Base-by-base conservation (phyloP, 2,888 invertebrate species). In the Pocota personata region DNA sequence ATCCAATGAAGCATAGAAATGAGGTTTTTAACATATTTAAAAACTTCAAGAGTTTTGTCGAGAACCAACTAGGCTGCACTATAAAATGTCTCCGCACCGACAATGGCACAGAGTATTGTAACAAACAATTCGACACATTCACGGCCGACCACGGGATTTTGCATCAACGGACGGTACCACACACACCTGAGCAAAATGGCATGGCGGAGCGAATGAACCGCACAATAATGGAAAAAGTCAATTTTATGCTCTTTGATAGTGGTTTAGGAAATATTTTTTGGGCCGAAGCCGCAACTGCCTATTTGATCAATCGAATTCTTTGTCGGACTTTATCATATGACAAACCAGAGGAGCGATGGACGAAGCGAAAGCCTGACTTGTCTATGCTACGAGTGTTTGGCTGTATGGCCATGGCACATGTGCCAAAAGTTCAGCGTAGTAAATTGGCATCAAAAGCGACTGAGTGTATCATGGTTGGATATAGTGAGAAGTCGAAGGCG, bases 111-210 rank as follows among this genome's bases (percentile, higher is more conserved):
- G 77, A 69, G 43, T 77, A 37, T 43, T 55, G 37, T 14, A 80
- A 69, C 37, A 66, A 52, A 10, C 40, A 75, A 52, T 80, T 80
- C 19, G 58, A 67, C n/a, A 3, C 24, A 5, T 66, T 72, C n/a
- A 58, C 37, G 30, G 27, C 69, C 7, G 3, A 66, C 7, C 21
- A 27, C 14, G 87, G 78, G 1, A 82, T 79, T 60, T 8, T 76
- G n/a, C 77, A 80, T 50, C 64, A 87, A 67, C 64, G 32, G 14
- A 75, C 84, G 4, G 58, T 57, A 8, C n/a, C n/a, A n/a, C 73
- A 83, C 37, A 77, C 82, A 1, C 82, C 78, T 2, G 62, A 82
- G 19, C 78, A 82, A 46, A 82, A 75, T 57, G 73, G 84, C 0
- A 79, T 79, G 2, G 71, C 82, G 2, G 73, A 87, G 52, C 10